Percentiles rank a stretch among this genome's conserved stretches.
Evolutionary conservation across 2,888 invertebrate species (phyloP).

Genomic region (Sepiola atlantica): DNA sequence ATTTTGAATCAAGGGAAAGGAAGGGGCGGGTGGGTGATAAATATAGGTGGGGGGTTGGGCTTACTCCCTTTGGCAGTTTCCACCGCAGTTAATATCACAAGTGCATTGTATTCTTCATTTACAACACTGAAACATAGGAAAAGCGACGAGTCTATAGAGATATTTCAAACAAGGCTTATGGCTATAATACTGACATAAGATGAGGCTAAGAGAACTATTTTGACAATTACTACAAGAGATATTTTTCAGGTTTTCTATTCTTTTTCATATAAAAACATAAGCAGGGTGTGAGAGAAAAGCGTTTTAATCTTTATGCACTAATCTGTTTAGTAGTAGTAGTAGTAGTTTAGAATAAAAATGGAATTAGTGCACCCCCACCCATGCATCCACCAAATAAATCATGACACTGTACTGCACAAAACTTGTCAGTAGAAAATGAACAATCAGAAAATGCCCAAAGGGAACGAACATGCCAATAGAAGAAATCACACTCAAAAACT

Average conservation of each 20-base stretch:
- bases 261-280: background rate
- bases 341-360: background rate
- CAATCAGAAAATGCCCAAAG: background rate
- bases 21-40: background rate
- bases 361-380: background rate
- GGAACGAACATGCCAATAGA: background rate
- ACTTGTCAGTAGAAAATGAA: background rate
- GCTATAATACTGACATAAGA: background rate
- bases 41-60: no score
- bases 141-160: background rate
- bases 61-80: constrained; percentile 17
- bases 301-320: constrained; percentile 2
- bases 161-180: constrained; percentile 9
- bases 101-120: background rate
- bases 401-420: background rate
- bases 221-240: background rate
- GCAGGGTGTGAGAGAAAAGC: background rate
- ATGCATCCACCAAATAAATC: background rate
- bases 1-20: background rate
- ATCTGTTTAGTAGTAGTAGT: background rate
- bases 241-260: background rate
- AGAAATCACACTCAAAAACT: background rate
- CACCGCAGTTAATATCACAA: constrained; percentile 4
- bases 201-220: background rate
- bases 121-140: background rate